Percentiles rank a stretch among this genome's conserved stretches.
These are phyloP conservation scores for Axis porcinus DNA, from an alignment of 2,113 vertebrate genomes.

Conservation along the genomic window DNA sequence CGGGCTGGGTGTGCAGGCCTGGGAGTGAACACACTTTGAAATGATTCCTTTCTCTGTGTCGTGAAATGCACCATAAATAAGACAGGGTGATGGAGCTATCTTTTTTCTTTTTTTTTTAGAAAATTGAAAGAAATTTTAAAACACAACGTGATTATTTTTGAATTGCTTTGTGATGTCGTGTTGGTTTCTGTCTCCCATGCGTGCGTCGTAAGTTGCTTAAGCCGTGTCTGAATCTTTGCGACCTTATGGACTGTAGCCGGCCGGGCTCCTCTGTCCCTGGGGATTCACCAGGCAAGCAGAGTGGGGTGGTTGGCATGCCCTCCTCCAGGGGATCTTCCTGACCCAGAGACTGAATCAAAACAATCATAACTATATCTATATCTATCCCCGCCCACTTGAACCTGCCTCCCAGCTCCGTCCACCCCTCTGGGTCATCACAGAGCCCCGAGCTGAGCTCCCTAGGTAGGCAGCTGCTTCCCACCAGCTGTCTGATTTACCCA, in stretches of 20 bases:
- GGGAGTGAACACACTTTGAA: background rate
- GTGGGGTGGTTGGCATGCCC: background rate
- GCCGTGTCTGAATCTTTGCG: fast-evolving
- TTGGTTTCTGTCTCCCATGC: background rate
- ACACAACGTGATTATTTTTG: background rate
- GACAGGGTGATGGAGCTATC: background rate
- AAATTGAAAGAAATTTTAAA: background rate
- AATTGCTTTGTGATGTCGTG: background rate
- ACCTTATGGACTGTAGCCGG: fast-evolving
- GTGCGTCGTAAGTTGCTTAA: fast-evolving
- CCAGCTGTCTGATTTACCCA: background rate
- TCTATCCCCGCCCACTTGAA: background rate
- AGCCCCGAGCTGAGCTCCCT: background rate
- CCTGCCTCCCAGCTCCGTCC: background rate
- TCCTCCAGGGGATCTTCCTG: background rate
- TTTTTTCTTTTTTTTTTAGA: background rate
- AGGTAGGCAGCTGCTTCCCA: fast-evolving
- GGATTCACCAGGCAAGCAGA: background rate
- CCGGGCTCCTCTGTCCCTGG: background rate
- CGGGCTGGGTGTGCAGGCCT: too few relatives aligned
- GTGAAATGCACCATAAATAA: background rate
- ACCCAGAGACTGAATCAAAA: background rate
- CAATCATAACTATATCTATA: background rate
- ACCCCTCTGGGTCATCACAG: background rate
- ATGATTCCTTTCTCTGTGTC: background rate